These are phyloP conservation scores for Cyanoderma ruficeps DNA, from an alignment of 2,113 vertebrate genomes.

Conservation along the genomic window DNA sequence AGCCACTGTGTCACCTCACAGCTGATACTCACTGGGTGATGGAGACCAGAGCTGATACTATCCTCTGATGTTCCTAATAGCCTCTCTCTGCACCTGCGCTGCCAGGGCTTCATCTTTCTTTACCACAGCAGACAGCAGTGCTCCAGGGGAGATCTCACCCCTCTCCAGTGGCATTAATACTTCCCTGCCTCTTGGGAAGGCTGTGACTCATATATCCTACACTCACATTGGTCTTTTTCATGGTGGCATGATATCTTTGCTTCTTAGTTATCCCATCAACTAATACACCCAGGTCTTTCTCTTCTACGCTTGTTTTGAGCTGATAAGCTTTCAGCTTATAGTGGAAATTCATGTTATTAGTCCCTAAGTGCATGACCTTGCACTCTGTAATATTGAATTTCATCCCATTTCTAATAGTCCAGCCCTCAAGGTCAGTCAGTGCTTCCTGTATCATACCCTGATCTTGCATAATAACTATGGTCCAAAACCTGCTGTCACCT, in stretches of 20 bases:
- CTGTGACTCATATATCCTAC: background rate
- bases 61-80: background rate
- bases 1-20: rapidly evolving
- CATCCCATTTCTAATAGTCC: constrained; percentile 24
- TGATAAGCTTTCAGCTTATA: constrained; percentile 54
- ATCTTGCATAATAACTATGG: background rate
- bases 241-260: background rate
- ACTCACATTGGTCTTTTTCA: background rate
- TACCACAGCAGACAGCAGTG: background rate
- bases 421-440: constrained; percentile 29
- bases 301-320: background rate
- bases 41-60: background rate
- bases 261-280: constrained; percentile 11
- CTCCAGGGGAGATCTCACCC: background rate
- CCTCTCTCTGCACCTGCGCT: background rate
- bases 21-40: rapidly evolving
- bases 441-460: background rate
- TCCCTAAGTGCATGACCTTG: constrained; percentile 48
- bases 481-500: background rate
- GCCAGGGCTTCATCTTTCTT: background rate
- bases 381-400: constrained; percentile 53
- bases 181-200: background rate
- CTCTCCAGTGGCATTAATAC: background rate
- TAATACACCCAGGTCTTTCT: constrained; percentile 31
- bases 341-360: constrained; percentile 58